phyloP scores from a whole-genome alignment of 2,888 invertebrate species.

The Eucera pruinosa region DNA sequence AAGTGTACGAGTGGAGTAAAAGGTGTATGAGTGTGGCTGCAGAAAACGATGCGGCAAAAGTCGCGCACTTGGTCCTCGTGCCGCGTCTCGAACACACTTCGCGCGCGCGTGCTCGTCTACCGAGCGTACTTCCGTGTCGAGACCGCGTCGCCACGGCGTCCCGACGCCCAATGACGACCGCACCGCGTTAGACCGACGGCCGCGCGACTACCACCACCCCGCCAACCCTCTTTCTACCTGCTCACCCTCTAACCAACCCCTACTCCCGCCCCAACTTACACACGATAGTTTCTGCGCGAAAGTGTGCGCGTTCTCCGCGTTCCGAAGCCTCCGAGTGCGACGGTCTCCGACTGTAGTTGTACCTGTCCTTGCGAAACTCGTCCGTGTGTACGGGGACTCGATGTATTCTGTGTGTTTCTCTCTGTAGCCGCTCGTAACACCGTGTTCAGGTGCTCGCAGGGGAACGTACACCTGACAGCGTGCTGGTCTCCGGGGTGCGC shows the following conservation, averaged over 20 bases:
- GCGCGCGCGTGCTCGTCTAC: slow-evolving; percentile 55
- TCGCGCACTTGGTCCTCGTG: slow-evolving; percentile 43
- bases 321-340: slow-evolving; percentile 38
- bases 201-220: slow-evolving; percentile 45
- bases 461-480: slow-evolving; percentile 18
- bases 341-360: not conserved
- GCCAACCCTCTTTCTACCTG: not conserved
- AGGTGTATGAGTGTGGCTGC: not conserved
- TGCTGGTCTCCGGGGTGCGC: not conserved
- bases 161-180: slow-evolving; percentile 80
- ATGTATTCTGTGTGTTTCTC: not conserved
- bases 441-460: slow-evolving; percentile 30
- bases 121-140: slow-evolving; percentile 59
- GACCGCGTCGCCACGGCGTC: slow-evolving; percentile 77
- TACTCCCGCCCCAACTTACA: slow-evolving; percentile 44
- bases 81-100: slow-evolving; percentile 43
- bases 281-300: slow-evolving; percentile 70
- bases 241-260: slow-evolving; percentile 6
- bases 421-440: slow-evolving; percentile 5
- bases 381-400: slow-evolving; percentile 9
- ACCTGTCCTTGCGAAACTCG: slow-evolving; percentile 33
- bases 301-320: slow-evolving; percentile 56
- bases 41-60: slow-evolving; percentile 15
- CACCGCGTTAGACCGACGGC: slow-evolving; percentile 67
- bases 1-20: too few relatives aligned